Percentiles rank a stretch among this genome's conserved stretches.
Evolutionary conservation across 2,888 invertebrate species (phyloP).

Genomic region (Lepas anatifera): DNA sequence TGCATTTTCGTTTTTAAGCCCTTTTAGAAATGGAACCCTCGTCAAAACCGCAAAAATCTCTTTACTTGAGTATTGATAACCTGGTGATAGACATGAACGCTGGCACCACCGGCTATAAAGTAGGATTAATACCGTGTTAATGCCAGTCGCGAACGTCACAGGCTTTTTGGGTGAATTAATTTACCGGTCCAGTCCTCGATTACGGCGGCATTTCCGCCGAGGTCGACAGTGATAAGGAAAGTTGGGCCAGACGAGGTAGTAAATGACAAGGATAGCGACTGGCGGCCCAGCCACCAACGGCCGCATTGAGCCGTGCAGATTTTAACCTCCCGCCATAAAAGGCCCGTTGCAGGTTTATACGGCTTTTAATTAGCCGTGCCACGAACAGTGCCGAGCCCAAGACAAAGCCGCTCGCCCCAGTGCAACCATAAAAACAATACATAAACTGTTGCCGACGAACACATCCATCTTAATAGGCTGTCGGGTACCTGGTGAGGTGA

Average conservation of each 20-base stretch:
- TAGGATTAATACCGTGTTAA: no score
- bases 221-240: background rate
- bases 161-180: background rate
- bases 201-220: background rate
- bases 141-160: no score
- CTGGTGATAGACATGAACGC: no score
- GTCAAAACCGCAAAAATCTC: no score
- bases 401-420: background rate
- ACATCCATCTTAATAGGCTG: slow-evolving; percentile 5
- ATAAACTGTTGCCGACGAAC: background rate
- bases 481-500: slow-evolving; percentile 2
- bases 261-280: background rate
- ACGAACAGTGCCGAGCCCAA: background rate
- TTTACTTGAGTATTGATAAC: no score
- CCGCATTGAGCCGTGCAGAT: background rate
- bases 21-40: no score
- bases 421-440: slow-evolving; percentile 2
- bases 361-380: slow-evolving; percentile 5
- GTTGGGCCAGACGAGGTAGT: background rate
- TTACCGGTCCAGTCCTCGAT: background rate
- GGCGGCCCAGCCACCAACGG: background rate
- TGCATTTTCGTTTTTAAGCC: no score
- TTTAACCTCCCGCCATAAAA: background rate
- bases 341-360: slow-evolving; percentile 6
- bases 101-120: no score